These are phyloP conservation scores for Clamator glandarius DNA, from an alignment of 2,797 vertebrate species.

Conservation along the genomic window DNA sequence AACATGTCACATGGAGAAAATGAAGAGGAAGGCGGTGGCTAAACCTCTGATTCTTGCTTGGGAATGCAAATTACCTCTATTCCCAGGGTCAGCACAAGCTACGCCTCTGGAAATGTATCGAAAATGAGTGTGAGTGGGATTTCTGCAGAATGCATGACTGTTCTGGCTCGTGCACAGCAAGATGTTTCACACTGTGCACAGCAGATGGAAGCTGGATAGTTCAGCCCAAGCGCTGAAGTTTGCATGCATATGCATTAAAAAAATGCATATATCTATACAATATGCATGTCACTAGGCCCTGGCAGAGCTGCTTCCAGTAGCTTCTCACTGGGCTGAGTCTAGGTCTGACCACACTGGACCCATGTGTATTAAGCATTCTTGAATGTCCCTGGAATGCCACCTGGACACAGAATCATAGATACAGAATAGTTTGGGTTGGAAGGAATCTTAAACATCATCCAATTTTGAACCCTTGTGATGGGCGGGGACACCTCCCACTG, in stretches of 20 bases:
- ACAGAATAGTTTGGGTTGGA: too few species aligned
- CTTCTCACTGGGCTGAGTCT: neutral
- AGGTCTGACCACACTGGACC: neutral
- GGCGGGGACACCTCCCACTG: too few species aligned
- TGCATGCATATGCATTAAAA: neutral
- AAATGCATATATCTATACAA: too few species aligned
- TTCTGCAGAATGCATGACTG: neutral
- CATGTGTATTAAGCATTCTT: neutral
- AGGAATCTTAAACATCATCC: too few species aligned
- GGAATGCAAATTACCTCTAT: neutral
- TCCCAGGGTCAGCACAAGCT: neutral
- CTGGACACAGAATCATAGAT: accelerated
- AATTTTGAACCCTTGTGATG: too few species aligned
- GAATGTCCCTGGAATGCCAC: neutral
- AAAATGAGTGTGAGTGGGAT: neutral
- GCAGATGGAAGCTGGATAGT: conserved; percentile 53
- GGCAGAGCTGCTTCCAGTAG: neutral
- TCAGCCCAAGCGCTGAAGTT: conserved; percentile 6
- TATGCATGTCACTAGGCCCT: neutral
- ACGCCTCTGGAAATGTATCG: neutral
- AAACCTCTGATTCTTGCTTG: neutral
- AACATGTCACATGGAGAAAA: conserved; percentile 44
- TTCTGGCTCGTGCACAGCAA: conserved; percentile 33
- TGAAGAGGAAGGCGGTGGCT: neutral
- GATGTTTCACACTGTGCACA: conserved; percentile 30